Evolutionary conservation across 2,797 vertebrate species (phyloP).

Genomic region (Dermochelys coriacea): DNA sequence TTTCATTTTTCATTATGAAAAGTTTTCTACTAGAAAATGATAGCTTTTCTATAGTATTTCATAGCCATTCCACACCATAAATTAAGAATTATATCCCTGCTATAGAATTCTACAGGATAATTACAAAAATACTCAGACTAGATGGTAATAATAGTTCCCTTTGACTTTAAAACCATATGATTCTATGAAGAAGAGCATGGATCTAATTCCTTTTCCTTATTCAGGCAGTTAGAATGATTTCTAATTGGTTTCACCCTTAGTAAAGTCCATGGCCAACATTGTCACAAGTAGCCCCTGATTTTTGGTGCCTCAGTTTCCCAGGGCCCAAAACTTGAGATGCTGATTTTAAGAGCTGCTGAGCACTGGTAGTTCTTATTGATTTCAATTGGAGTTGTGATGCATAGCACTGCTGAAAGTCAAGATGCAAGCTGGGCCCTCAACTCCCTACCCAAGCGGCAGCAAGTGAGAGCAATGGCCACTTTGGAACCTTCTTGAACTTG

Average conservation of each 20-base stretch:
- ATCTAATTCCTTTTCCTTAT: not conserved
- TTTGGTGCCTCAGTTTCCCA: not conserved
- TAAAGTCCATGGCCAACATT: not conserved
- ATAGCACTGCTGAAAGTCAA: not conserved
- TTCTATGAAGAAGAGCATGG: too few species aligned
- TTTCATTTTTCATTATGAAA: not conserved
- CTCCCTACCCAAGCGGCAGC: not conserved
- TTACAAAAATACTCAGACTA: not conserved
- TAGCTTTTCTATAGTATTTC: not conserved
- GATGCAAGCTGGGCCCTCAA: too few species aligned
- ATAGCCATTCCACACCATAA: not conserved
- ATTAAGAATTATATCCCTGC: not conserved
- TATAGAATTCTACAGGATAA: not conserved
- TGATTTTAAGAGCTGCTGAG: not conserved
- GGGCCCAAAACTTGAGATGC: not conserved
- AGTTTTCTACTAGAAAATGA: too few species aligned
- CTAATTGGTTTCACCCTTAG: not conserved
- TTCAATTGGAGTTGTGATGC: not conserved
- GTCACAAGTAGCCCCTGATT: not conserved
- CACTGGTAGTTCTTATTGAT: not conserved
- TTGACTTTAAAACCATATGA: too few species aligned
- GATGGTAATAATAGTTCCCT: too few species aligned
- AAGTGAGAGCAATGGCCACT: not conserved
- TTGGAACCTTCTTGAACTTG: not conserved
- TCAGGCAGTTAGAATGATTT: not conserved